Evolutionary conservation across 2,113 vertebrate genomes (phyloP).

Genomic region (Alces alces): DNA sequence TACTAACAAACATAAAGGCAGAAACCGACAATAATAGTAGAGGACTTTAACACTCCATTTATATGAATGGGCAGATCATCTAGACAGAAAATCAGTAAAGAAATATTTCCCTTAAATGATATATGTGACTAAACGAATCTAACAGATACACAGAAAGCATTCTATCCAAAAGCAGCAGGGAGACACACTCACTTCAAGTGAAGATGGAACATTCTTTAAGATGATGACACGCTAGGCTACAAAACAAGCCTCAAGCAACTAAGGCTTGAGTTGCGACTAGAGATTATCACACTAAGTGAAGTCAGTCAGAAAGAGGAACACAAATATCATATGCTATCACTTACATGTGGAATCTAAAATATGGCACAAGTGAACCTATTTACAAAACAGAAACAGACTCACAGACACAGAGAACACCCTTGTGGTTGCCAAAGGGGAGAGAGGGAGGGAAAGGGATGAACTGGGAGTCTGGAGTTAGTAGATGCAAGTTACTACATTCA

Average conservation of each 20-base stretch:
- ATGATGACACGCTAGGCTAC: background rate
- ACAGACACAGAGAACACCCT: background rate
- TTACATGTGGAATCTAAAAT: background rate
- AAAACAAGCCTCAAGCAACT: background rate
- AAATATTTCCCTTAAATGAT: background rate
- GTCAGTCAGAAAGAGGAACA: background rate
- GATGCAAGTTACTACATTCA: background rate
- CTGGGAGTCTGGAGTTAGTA: background rate
- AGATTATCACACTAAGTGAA: background rate
- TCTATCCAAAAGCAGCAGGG: background rate
- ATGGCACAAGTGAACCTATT: background rate
- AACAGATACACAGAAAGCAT: background rate
- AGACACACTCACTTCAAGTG: background rate
- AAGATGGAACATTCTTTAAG: background rate
- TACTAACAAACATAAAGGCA: background rate
- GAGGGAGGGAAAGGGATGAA: background rate
- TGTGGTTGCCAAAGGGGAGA: background rate
- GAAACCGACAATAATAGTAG: background rate
- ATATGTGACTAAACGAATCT: background rate
- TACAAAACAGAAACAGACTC: background rate
- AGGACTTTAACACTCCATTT: background rate
- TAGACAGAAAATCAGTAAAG: background rate
- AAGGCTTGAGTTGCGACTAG: background rate
- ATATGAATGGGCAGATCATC: background rate
- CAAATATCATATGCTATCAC: background rate